Evolutionary conservation across 2,888 invertebrate species (phyloP).

Genomic region (Zeuzera pyrina): DNA sequence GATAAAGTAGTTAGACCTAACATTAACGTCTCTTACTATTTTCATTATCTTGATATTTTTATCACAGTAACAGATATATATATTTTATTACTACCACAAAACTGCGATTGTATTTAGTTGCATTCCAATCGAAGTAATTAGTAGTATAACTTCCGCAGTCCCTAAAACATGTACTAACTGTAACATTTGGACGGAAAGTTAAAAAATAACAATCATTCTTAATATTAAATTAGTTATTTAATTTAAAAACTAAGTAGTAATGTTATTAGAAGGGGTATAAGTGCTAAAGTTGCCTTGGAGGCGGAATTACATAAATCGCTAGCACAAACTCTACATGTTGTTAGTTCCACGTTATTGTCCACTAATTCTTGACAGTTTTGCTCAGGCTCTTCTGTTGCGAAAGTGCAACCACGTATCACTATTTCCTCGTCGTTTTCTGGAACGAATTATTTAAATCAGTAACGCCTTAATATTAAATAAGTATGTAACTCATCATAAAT

Average conservation of each 20-base stretch:
- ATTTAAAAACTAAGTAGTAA: constrained; percentile 11
- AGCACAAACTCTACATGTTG: constrained; percentile 30
- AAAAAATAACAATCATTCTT: background rate
- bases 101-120: too few relatives aligned
- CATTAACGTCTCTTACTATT: too few relatives aligned
- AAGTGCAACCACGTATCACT: constrained; percentile 36
- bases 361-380: constrained; percentile 25
- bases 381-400: constrained; percentile 18
- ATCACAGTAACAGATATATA: too few relatives aligned
- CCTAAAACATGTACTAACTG: too few relatives aligned
- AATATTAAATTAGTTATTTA: background rate
- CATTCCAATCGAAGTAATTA: too few relatives aligned
- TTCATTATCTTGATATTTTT: too few relatives aligned
- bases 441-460: constrained; percentile 13
- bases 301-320: constrained; percentile 40
- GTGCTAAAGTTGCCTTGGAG: constrained; percentile 15
- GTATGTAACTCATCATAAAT: too few relatives aligned
- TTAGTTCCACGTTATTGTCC: constrained; percentile 19
- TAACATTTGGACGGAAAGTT: too few relatives aligned
- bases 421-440: constrained; percentile 30
- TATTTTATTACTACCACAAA: too few relatives aligned
- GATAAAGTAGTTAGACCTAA: too few relatives aligned
- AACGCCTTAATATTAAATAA: background rate
- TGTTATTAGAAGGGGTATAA: constrained; percentile 17
- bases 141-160: too few relatives aligned